phyloP scores from a whole-genome alignment of 2,888 invertebrate species.

The Clusia tigrina region DNA sequence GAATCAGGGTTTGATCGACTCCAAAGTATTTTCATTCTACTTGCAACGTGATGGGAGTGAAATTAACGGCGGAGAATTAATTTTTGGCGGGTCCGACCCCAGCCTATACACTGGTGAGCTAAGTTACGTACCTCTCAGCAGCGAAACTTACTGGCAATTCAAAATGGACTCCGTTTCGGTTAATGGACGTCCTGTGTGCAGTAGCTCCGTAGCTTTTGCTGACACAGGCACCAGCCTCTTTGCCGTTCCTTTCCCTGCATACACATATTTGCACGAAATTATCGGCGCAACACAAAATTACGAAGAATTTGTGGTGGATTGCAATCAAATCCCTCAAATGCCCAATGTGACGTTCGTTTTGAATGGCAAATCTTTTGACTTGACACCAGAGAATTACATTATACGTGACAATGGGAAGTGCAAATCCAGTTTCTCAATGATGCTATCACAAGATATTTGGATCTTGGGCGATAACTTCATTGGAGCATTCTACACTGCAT shows the following conservation, averaged over 20 bases:
- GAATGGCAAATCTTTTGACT: constrained; percentile 75
- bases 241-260: constrained; percentile 82
- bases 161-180: constrained; percentile 75
- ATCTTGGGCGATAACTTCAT: constrained; percentile 96
- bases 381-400: constrained; percentile 84
- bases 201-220: constrained; percentile 87
- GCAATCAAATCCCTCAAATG: constrained; percentile 75
- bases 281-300: constrained; percentile 74
- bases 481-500: constrained; percentile 91
- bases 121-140: constrained; percentile 78
- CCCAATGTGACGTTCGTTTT: constrained; percentile 80
- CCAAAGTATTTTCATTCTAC: constrained; percentile 92
- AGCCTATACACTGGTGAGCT: constrained; percentile 74
- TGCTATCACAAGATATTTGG: constrained; percentile 88
- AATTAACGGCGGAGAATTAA: constrained; percentile 80
- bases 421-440: constrained; percentile 86
- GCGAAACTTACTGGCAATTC: constrained; percentile 96
- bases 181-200: constrained; percentile 70
- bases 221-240: constrained; percentile 96
- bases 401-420: constrained; percentile 67
- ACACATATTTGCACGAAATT: constrained; percentile 76
- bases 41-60: constrained; percentile 78
- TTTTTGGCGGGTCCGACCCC: constrained; percentile 92
- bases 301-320: constrained; percentile 78
- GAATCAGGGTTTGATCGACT: constrained; percentile 73